Evolutionary conservation across 2,113 vertebrate species (phyloP), one percentile per base, ranked within the genome.

Genomic region (Tonatia bakeri): DNA sequence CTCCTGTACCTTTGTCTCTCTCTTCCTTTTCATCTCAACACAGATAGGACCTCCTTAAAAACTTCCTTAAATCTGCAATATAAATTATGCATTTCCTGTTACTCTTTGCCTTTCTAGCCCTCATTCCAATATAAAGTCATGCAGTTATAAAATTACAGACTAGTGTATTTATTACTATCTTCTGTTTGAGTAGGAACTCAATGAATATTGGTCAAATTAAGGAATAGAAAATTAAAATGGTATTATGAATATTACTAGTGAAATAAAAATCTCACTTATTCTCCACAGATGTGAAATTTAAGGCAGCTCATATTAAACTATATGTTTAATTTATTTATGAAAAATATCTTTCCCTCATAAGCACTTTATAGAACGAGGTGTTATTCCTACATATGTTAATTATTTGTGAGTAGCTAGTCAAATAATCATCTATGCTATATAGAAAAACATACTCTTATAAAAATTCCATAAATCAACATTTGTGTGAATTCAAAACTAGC

Each of bases 371-470:
- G 19, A 76, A 89, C 19, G 80, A 87, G 61, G 67, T 90, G 31
- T 43, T 59, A 67, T 50, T 50, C 80, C 20, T 47, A 86, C 16
- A 76, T 64, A 52, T 17, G 28, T 40, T 82, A 38, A 64, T 59
- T 73, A 87, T 61, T 84, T 84, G 9, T 69, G 40, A 91, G 31
- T 31, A 65, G 47, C n/a, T 75, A 91, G 40, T 95, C 28, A 95
- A 93, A 92, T 76, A 54, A 43, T 77, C 50, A 86, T 19, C 64
- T 77, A 87, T 20, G 54, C 20, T 91, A 12, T 20, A 92, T 38
- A 87, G 69, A 94, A 92, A 81, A 91, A 40, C 5, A 33, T 20
- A 83, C 43, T 82, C 94, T 92, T 36, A 94, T 91, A 24, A 94
- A 94, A 92, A 85, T 77, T n/a, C 56, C 61, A 31, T 72, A 75